Percentiles rank a stretch among this genome's conserved stretches.
Conservation (phyloP, 2,113 vertebrate genomes). For the Seriola dumerili region DNA sequence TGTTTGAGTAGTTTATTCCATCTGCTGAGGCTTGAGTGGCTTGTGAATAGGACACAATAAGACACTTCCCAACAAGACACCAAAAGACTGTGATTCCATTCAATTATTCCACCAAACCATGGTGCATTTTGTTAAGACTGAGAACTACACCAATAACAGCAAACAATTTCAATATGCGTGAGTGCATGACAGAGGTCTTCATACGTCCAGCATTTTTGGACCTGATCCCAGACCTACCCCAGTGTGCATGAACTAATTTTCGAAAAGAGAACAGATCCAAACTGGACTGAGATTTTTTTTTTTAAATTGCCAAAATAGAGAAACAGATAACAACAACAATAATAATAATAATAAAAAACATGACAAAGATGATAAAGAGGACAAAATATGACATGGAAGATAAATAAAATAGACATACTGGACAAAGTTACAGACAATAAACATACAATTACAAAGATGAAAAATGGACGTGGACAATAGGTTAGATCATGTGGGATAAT, state of each 20-base stretch:
- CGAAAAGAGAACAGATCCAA: background rate
- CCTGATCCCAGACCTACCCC: background rate
- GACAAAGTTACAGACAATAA: too few relatives aligned
- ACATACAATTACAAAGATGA: too few relatives aligned
- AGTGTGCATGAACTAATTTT: background rate
- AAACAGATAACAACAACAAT: too few relatives aligned
- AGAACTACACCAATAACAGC: background rate
- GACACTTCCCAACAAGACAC: background rate
- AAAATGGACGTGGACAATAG: too few relatives aligned
- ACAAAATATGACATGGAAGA: too few relatives aligned
- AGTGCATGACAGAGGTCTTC: background rate
- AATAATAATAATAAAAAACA: too few relatives aligned
- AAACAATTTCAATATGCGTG: background rate
- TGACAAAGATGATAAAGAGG: too few relatives aligned
- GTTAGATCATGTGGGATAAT: too few relatives aligned
- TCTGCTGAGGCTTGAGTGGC: background rate
- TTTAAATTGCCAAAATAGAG: too few relatives aligned
- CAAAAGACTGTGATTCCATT: too few relatives aligned
- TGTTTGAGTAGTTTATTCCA: background rate
- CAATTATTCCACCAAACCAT: background rate
- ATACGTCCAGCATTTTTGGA: background rate
- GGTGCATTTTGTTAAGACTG: background rate
- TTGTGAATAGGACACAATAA: background rate
- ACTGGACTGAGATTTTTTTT: too few relatives aligned
- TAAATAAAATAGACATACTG: too few relatives aligned